Base-by-base conservation (phyloP, 1,140 invertebrate species). In the Hypsibius dujardini region DNA sequence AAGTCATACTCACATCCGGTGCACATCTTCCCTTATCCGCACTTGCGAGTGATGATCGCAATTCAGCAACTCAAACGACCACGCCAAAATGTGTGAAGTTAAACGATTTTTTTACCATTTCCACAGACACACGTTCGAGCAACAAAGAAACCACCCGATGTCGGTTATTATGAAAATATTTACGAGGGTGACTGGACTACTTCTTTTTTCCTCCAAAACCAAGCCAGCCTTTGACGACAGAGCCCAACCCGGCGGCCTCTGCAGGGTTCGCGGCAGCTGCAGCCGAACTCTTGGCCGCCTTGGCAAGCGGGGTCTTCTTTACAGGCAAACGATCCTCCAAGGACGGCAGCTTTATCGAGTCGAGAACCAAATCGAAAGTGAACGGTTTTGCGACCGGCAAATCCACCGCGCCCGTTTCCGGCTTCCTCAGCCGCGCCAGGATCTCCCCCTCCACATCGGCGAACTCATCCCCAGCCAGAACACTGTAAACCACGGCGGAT, bases 401-500 rank as follows among this genome's bases (percentile, higher is more conserved):
- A 3, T 67, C 62, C 62, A 67, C 3, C 62, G 3, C 7, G 62
- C 42, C 42, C 3, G 12, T 67, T 3, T 7, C 62, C 50, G n/a
- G 7, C 62, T 67, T 67, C 7, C 42, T 7, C 12, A 14, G 42
- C 7, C 62, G 7, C 12, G 62, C 62, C 7, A 67, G 3, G 12
- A 67, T 67, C 42, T 67, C 62, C 12, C 62, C 45, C 45, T 67
- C 62, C 62, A 67, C 7, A 3, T 67, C 62, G 45, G 62, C 3
- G 62, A 67, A 67, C 42, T 84, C 83, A 50, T 86, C 88, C 47
- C 87, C 85, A 73, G 88, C 87, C 0, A 94, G 79, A 47, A 92
- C 87, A 72, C 87, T 89, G 73, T 89, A 87, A 0, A 89, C 89
- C 76, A 89, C 88, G 42, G 87, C 88, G 15, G 87, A 86, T 75